Evolutionary conservation across 2,113 vertebrate species (phyloP).

Genomic region (Limnothrissa miodon): DNA sequence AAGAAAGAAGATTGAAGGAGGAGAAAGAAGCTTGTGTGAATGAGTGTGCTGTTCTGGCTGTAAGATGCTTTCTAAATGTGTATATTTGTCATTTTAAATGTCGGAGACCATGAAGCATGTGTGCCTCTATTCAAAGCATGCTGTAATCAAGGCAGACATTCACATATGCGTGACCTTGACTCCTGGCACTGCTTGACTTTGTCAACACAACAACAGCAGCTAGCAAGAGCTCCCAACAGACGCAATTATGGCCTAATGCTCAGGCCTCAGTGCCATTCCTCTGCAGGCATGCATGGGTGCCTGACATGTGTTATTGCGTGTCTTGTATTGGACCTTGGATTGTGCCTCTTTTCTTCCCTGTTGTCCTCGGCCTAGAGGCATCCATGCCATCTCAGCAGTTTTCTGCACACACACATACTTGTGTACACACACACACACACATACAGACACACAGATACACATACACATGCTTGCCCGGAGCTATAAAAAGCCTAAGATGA

Average conservation of each 20-base stretch:
- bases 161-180: background rate
- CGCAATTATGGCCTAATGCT: background rate
- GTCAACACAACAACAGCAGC: background rate
- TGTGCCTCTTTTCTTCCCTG: background rate
- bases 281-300: background rate
- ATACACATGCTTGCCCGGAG: constrained; percentile 7
- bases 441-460: background rate
- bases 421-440: background rate
- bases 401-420: background rate
- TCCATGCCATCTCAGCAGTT: constrained; percentile 6
- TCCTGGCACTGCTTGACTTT: background rate
- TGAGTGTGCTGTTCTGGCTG: background rate
- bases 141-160: too few species aligned
- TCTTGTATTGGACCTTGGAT: background rate
- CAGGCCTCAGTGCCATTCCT: background rate
- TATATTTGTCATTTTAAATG: background rate
- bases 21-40: background rate
- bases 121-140: too few species aligned
- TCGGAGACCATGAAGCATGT: too few species aligned
- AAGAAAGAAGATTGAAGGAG: too few species aligned
- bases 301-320: background rate
- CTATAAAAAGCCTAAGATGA: background rate
- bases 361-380: background rate
- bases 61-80: background rate
- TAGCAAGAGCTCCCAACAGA: background rate